Base-by-base conservation (phyloP, 53 echinoderm and acorn worm species). In the Stichopus horrens region DNA sequence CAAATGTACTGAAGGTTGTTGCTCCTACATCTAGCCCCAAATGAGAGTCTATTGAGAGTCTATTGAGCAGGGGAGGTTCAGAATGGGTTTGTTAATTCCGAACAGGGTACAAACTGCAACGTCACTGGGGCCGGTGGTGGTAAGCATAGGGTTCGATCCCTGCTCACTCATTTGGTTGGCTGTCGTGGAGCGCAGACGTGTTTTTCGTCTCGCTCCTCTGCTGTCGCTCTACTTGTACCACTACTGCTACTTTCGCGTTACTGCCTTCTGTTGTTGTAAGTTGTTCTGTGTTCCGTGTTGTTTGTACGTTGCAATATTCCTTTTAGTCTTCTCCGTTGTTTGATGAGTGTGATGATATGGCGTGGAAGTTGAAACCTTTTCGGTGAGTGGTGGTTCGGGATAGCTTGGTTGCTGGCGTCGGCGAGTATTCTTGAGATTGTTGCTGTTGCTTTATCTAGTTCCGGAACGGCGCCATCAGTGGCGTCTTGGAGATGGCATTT, bases 121-220 rank as follows among this genome's bases (percentile, higher is more conserved):
- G 68, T 67, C 68, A 67, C 68, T 67, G 68, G 68, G 68, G 68
- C n/a, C 68, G 68, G 68, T 11, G 68, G 11, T 14, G 68, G 68
- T 67, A n/a, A 11, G n/a, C 37, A 37, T 37, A 37, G 37, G 37
- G 37, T 37, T 37, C n/a, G n/a, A n/a, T n/a, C n/a, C n/a, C n/a
- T n/a, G n/a, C n/a, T n/a, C n/a, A n/a, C n/a, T n/a, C n/a, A n/a
- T n/a, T n/a, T n/a, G n/a, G n/a, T n/a, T n/a, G n/a, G n/a, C n/a
- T n/a, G n/a, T n/a, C n/a, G n/a, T n/a, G n/a, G n/a, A n/a, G n/a
- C n/a, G n/a, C n/a, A n/a, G n/a, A n/a, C n/a, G n/a, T n/a, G n/a
- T n/a, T n/a, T n/a, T n/a, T n/a, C n/a, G n/a, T n/a, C n/a, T n/a
- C n/a, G n/a, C n/a, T n/a, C n/a, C n/a, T n/a, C n/a, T n/a, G n/a